Base-by-base conservation (phyloP, 2,888 invertebrate species). In the Drosophila niveifrons region DNA sequence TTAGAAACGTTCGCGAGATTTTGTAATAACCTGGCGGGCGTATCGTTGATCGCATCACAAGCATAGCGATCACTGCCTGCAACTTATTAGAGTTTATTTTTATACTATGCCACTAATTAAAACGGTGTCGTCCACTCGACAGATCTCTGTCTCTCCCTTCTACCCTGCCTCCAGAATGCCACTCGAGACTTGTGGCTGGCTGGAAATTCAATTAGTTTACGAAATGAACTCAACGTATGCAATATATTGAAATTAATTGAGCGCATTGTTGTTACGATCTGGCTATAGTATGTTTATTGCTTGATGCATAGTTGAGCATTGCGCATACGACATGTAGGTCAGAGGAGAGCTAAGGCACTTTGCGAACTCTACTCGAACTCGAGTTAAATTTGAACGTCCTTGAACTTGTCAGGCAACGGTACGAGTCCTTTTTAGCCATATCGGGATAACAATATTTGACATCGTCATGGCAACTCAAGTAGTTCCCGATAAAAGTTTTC, bases 371-470 rank as follows among this genome's bases (percentile, higher is more conserved):
- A 23, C 23, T 9, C n/a, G 36, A 39, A 11, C 10, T n/a, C 11
- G 15, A 50, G 23, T 55, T 51, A 28, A 18, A 34, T 48, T 72
- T 64, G 78, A 84, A 89, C 84, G 89, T 86, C 90, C 90, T 90
- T 90, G 89, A 90, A 90, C 90, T 90, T 90, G 90, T 76, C 80
- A 68, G 48, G 56, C 28, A 36, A 47, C 36, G 31, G 34, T 55
- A 28, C 55, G 69, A 56, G 64, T 80, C 66, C 69, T 66, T 73
- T 63, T 72, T 61, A 46, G 66, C 51, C 53, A 13, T 67, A 82
- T 72, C 82, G 74, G 88, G 82, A 88, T 83, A 83, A 88, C 85
- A 83, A 56, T 70, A 72, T 82, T 66, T 15, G 48, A 11, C 51
- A 88, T 83, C 67, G 59, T 34, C 88, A 88, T 83, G 83, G 82